These are phyloP conservation scores for Arenaria interpres DNA, from an alignment of 2,113 vertebrate genomes.

Conservation along the genomic window DNA sequence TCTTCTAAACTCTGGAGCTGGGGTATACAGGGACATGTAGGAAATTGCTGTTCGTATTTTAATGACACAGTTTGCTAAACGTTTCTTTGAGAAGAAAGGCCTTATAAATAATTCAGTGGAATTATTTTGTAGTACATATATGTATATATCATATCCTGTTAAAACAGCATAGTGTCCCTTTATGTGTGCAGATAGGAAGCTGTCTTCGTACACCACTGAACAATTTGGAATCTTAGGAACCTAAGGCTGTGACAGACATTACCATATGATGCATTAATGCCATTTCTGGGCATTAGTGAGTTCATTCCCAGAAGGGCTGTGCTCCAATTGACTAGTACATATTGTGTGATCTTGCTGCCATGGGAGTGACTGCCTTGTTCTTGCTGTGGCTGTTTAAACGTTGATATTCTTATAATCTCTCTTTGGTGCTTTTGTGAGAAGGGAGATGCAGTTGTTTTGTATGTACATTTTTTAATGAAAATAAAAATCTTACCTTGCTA, in stretches of 20 bases:
- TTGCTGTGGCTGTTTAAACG: neutral
- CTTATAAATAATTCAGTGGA: neutral
- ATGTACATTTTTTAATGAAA: neutral
- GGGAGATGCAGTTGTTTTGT: neutral
- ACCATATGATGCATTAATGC: neutral
- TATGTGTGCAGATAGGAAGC: neutral
- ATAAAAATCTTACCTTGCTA: neutral
- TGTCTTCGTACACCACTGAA: neutral
- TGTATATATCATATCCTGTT: neutral
- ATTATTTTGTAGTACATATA: neutral
- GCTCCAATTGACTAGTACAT: neutral
- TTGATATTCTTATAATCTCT: neutral
- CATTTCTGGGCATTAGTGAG: neutral
- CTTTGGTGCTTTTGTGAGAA: neutral
- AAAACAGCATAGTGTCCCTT: neutral
- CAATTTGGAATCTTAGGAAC: neutral
- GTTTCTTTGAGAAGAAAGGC: neutral
- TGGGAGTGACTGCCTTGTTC: slow-evolving; percentile 5
- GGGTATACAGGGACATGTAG: neutral
- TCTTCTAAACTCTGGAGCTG: neutral
- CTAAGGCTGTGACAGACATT: neutral
- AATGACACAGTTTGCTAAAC: neutral
- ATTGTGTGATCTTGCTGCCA: slow-evolving; percentile 1
- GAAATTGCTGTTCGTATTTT: neutral
- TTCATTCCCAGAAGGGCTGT: neutral